Percentiles rank a stretch among this genome's conserved stretches.
phyloP scores from a whole-genome alignment of 2,113 vertebrate species.

The Prunella fulvescens region DNA sequence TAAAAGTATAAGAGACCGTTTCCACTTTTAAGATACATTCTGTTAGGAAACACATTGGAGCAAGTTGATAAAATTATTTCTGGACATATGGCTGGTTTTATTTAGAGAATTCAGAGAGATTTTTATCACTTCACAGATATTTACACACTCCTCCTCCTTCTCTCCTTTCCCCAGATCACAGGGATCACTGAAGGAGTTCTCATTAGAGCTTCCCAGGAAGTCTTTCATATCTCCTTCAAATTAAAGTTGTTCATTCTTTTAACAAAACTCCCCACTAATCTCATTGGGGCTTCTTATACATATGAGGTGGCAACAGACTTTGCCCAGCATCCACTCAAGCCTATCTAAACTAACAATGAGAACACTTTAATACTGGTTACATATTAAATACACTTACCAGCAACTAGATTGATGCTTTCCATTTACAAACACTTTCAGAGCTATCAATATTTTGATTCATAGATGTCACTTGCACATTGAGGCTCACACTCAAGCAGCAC shows the following conservation, averaged over 20 bases:
- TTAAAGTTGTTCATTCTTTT: background rate
- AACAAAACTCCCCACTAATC: background rate
- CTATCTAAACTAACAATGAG: background rate
- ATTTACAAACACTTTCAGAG: background rate
- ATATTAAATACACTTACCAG: background rate
- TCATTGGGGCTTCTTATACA: background rate
- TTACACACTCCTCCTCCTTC: background rate
- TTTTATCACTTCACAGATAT: background rate
- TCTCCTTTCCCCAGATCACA: background rate
- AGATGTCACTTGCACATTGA: background rate
- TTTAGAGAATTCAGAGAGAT: background rate
- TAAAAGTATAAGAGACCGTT: rapidly evolving
- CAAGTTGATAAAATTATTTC: background rate
- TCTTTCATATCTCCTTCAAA: background rate
- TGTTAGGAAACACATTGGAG: background rate
- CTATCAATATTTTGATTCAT: background rate
- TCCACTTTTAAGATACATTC: background rate
- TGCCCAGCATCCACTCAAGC: background rate
- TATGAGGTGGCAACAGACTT: background rate
- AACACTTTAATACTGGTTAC: background rate
- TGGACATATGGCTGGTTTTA: background rate
- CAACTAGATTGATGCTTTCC: background rate
- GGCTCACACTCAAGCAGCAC: background rate
- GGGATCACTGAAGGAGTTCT: background rate
- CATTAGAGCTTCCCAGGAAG: background rate